Conservation (phyloP, 2,888 invertebrate genomes). For the Neocrepidodera transversa region DNA sequence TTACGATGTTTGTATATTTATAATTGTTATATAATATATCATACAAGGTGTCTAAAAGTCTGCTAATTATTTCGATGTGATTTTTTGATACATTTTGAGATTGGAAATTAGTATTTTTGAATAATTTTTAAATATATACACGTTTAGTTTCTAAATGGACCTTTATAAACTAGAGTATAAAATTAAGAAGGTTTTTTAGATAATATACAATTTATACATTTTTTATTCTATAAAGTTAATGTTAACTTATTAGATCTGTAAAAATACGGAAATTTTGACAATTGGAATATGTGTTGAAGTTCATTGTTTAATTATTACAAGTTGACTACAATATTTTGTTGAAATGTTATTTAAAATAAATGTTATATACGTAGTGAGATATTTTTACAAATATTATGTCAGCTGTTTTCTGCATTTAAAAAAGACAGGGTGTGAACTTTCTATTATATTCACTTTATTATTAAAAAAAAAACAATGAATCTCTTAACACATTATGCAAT, state of each 20-base stretch:
- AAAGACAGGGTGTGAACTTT: neutral
- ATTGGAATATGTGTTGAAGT: neutral
- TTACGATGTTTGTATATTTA: conserved; percentile 26
- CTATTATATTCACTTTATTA: neutral
- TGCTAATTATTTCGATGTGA: conserved; percentile 20
- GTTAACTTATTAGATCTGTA: neutral
- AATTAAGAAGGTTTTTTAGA: conserved; percentile 11
- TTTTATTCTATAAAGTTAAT: conserved; percentile 4
- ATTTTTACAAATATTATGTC: neutral
- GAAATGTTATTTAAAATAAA: neutral
- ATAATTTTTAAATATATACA: conserved; percentile 16
- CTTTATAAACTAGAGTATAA: conserved; percentile 6
- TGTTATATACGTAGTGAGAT: neutral
- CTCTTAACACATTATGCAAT: neutral
- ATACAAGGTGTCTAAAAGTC: conserved; percentile 25
- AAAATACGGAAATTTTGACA: neutral
- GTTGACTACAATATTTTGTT: neutral
- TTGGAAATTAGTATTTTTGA: conserved; percentile 26
- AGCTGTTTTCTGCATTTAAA: neutral
- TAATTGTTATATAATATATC: conserved; percentile 23
- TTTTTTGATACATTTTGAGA: conserved; percentile 27
- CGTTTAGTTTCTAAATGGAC: conserved; percentile 10
- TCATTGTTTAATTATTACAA: neutral
- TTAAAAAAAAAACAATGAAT: neutral
- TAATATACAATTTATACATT: conserved; percentile 11